Percentiles rank a stretch among this genome's conserved stretches.
These are phyloP conservation scores for Phymanthus crucifer DNA, from an alignment of 92 coral and sea anemone genomes.

Conservation along the genomic window DNA sequence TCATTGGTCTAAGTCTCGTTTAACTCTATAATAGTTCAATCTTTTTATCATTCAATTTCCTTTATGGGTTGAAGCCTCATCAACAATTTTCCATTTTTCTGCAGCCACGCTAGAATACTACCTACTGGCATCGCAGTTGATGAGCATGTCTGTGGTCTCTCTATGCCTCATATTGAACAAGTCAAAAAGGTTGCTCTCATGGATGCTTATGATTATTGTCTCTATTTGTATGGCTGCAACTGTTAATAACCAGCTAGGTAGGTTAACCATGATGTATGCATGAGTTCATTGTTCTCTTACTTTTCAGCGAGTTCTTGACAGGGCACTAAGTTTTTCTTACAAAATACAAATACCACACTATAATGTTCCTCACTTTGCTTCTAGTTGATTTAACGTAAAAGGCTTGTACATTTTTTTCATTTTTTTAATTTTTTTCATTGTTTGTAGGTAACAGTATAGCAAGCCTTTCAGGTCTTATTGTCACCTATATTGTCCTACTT, in stretches of 20 bases:
- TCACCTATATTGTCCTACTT: conserved; percentile 54
- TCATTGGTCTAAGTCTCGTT: no score
- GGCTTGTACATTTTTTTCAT: neutral
- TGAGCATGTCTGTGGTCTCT: conserved; percentile 79
- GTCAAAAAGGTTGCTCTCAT: conserved; percentile 55
- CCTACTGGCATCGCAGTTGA: conserved; percentile 63
- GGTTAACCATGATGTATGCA: neutral
- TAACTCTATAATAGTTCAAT: no score
- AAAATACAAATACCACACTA: no score
- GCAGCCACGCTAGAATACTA: conserved; percentile 72
- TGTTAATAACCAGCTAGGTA: conserved; percentile 64
- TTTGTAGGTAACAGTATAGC: conserved; percentile 37
- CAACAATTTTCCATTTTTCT: neutral
- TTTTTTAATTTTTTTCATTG: neutral
- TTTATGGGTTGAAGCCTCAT: no score
- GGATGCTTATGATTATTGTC: conserved; percentile 60
- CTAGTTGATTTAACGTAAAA: neutral
- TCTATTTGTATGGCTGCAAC: conserved; percentile 71
- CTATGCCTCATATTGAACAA: conserved; percentile 63
- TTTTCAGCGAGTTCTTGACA: no score
- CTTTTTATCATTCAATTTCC: no score
- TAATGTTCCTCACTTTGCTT: no score
- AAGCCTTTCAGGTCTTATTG: conserved; percentile 16
- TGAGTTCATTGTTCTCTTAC: no score
- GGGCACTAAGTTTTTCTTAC: no score